These are phyloP conservation scores for Thalassoma bifasciatum DNA, from an alignment of 2,113 vertebrate species.

Conservation along the genomic window DNA sequence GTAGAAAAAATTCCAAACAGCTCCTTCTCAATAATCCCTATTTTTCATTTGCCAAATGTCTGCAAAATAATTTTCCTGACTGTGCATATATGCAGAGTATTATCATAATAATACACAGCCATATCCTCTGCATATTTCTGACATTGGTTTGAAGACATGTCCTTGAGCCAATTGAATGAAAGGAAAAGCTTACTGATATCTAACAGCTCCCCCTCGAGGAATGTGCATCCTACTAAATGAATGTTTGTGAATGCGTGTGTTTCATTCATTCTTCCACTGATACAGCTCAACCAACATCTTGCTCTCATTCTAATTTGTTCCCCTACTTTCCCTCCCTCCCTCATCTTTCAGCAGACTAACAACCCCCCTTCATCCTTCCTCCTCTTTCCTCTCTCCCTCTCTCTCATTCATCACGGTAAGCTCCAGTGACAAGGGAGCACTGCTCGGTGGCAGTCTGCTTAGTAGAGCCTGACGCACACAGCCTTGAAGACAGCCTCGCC, in stretches of 20 bases:
- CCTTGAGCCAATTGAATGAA: background rate
- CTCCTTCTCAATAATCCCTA: background rate
- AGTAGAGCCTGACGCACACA: slow-evolving; percentile 75
- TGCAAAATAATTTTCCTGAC: too few relatives aligned
- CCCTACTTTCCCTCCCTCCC: slow-evolving; percentile 2
- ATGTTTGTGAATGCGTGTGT: slow-evolving; percentile 37
- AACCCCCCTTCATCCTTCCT: background rate
- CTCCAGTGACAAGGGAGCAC: slow-evolving; percentile 57
- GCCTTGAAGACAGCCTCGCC: slow-evolving; percentile 67
- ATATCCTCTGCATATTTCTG: background rate
- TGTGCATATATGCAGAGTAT: background rate
- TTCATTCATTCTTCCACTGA: slow-evolving; percentile 46
- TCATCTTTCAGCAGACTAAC: slow-evolving; percentile 7
- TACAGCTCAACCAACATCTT: slow-evolving; percentile 30
- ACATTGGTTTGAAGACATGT: background rate
- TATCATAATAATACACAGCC: background rate
- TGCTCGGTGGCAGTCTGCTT: slow-evolving; percentile 73
- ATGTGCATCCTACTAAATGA: background rate
- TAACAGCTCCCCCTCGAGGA: slow-evolving; percentile 48
- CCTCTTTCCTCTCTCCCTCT: background rate
- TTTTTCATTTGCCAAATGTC: background rate
- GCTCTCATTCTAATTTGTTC: slow-evolving; percentile 40
- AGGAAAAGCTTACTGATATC: background rate
- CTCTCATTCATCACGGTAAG: slow-evolving; percentile 76
- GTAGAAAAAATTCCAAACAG: background rate